Base-by-base conservation (phyloP, 2,888 invertebrate species). In the Aphidius colemani region DNA sequence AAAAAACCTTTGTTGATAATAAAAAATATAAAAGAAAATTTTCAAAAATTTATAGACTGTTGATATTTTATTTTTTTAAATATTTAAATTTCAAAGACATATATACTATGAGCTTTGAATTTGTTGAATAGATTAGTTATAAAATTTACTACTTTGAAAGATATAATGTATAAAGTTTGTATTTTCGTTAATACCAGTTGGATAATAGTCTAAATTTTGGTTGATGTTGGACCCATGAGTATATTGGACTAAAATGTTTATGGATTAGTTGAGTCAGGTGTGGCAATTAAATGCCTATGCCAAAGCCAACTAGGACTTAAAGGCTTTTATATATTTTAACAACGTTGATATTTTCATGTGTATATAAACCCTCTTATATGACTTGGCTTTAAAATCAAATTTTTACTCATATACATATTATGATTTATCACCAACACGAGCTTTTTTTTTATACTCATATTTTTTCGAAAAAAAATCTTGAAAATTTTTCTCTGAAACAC, bases 201-300 rank as follows among this genome's bases (percentile, higher is more conserved):
- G 59, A 51, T 50, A 11, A 55, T 43, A 45, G 39, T 39, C 7
- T 3, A 9, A 46, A 60, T 53, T 18, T 60, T 11, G 60, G 60
- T 60, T 53, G 50, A 18, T 43, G 45, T 8, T 56, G 40, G 18
- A 41, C 40, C 44, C 55, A 51, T 30, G 30, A 30, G 13, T 55
- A 44, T 13, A 44, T 44, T 55, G 13, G 44, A 30, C 57, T 43
- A 39, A 13, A 30, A 58, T 51, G 44, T 57, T 8, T 11, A 40
- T 63, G 48, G 58, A 63, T 63, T 58, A 63, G 63, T 53, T 40
- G 41, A 48, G 46, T 53, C 58, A 63, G 53, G 58, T 59, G 58
- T 58, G 18, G 40, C 10, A 48, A 53, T 18, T 39, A 58, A 44
- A 53, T 63, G 46, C 5, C 30, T 43, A 62, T 50, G 53, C 58